These are phyloP conservation scores for Myrmecophaga tridactyla DNA, from an alignment of 2,113 vertebrate species.

Conservation along the genomic window DNA sequence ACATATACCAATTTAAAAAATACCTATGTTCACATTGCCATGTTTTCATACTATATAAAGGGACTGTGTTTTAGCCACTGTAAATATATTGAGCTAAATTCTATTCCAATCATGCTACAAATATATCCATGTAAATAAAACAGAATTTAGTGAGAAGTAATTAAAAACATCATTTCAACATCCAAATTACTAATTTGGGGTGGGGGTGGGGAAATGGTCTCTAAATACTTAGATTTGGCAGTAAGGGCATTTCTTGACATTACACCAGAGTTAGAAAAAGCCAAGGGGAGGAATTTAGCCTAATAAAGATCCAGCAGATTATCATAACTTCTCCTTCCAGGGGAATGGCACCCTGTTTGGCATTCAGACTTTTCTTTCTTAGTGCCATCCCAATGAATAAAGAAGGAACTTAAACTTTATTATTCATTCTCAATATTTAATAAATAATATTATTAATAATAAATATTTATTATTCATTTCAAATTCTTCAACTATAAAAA, in stretches of 20 bases:
- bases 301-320: not conserved
- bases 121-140: constrained; percentile 16
- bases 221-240: constrained; percentile 18
- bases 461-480: too few relatives aligned
- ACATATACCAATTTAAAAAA: constrained; percentile 32
- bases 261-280: not conserved
- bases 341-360: not conserved
- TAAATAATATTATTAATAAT: too few relatives aligned
- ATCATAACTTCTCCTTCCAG: not conserved
- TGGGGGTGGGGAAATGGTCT: too few relatives aligned
- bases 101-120: not conserved
- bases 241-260: constrained; percentile 6
- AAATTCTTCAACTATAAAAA: constrained; percentile 21
- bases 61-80: not conserved
- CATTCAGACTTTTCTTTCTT: constrained; percentile 43
- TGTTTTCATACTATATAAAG: not conserved
- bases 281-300: not conserved
- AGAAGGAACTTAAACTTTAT: constrained; percentile 27
- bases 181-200: constrained; percentile 28
- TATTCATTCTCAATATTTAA: too few relatives aligned
- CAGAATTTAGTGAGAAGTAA: constrained; percentile 4
- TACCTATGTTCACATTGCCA: not conserved
- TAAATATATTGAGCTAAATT: constrained; percentile 46
- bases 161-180: constrained; percentile 26
- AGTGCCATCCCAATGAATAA: not conserved